Conservation (phyloP, 2,113 vertebrate genomes). For the Microcebus jonahi region DNA sequence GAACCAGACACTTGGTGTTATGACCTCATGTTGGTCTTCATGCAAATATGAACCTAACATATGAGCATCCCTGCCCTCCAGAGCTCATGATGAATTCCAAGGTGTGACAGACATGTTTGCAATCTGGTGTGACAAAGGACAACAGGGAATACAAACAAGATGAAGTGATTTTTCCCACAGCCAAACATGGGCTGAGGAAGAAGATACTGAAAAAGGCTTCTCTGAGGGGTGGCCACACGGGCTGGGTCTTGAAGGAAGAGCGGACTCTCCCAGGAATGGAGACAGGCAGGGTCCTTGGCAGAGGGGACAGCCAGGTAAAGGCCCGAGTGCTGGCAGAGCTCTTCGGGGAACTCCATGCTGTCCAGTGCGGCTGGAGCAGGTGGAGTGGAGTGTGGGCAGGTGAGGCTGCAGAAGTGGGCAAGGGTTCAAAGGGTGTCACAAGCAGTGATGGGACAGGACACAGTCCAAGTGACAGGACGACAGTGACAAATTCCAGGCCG, state of each 20-base stretch:
- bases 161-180: background rate
- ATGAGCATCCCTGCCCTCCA: background rate
- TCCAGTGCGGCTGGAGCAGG: rapidly evolving
- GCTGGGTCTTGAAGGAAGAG: background rate
- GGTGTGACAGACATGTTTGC: background rate
- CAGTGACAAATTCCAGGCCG: background rate
- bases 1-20: background rate
- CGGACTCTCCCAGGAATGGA: background rate
- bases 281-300: background rate
- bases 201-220: background rate
- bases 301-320: background rate
- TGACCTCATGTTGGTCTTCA: background rate
- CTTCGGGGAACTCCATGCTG: background rate
- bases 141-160: too few relatives aligned
- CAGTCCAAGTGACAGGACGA: background rate
- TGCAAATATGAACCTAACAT: background rate
- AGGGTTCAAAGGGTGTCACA: background rate
- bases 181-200: background rate
- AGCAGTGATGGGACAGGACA: background rate
- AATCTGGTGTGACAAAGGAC: background rate
- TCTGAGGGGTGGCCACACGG: background rate
- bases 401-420: background rate
- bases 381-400: too few relatives aligned
- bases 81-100: too few relatives aligned
- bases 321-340: background rate